Evolutionary conservation across 2,113 vertebrate genomes (phyloP).

Genomic region (Cyanoderma ruficeps): DNA sequence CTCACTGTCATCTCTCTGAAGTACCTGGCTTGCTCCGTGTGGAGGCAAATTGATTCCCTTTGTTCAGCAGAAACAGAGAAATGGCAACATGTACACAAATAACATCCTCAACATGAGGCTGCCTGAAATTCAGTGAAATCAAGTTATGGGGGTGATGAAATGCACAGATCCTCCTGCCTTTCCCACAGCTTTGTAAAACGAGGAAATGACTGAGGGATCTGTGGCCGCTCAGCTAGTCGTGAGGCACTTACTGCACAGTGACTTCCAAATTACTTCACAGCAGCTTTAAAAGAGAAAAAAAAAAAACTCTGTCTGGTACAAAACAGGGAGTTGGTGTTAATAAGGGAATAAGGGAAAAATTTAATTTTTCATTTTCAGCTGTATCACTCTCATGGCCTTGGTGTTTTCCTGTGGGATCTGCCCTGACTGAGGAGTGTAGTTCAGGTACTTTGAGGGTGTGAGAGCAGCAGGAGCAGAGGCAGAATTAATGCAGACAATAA

Average conservation of each 20-base stretch:
- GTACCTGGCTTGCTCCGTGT: not conserved
- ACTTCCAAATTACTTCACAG: not conserved
- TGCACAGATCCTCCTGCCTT: not conserved
- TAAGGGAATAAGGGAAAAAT: not conserved
- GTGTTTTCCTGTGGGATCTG: not conserved
- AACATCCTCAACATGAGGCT: not conserved
- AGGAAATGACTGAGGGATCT: not conserved
- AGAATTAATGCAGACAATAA: not conserved
- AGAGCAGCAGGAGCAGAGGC: not conserved
- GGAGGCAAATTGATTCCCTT: not conserved
- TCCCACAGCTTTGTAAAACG: not conserved
- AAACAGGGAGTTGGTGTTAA: not conserved
- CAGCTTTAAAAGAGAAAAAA: not conserved
- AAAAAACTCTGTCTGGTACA: not conserved
- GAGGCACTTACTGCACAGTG: not conserved
- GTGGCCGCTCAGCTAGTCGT: not conserved
- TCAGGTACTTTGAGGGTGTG: not conserved
- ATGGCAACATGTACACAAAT: constrained; percentile 2
- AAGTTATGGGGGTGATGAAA: not conserved
- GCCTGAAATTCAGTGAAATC: constrained; percentile 3
- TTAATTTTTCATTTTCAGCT: not conserved
- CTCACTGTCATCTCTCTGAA: not conserved
- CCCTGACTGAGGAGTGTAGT: not conserved
- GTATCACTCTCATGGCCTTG: not conserved
- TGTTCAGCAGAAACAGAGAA: constrained; percentile 12